A percentile compares a stretch with the other conserved stretches of the same genome.
Conservation (phyloP, 1,140 invertebrate genomes). For the Helicoverpa armigera region DNA sequence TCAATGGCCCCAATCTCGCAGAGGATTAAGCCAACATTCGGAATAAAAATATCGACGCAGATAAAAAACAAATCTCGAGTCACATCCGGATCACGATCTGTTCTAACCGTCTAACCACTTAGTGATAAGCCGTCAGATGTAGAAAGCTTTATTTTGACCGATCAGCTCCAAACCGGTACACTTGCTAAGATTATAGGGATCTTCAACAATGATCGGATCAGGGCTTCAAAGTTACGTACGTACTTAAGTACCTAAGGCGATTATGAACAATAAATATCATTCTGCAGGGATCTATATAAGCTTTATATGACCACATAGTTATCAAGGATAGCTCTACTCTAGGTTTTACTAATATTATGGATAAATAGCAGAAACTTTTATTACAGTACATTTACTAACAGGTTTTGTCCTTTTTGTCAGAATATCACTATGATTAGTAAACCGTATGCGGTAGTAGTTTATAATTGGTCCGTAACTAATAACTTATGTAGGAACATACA, state of each 20-base stretch:
- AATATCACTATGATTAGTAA: not conserved
- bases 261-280: not conserved
- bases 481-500: not conserved
- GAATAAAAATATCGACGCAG: conserved; percentile 17
- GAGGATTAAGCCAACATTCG: conserved; percentile 44
- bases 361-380: no score
- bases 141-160: conserved; percentile 15
- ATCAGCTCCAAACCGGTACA: not conserved
- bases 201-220: not conserved
- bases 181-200: not conserved
- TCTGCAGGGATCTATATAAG: no score
- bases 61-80: conserved; percentile 30
- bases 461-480: not conserved
- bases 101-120: conserved; percentile 6
- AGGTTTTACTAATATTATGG: no score
- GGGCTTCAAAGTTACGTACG: not conserved
- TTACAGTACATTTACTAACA: no score
- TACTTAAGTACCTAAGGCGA: not conserved
- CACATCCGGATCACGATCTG: conserved; percentile 39
- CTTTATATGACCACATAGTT: no score
- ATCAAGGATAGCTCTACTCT: no score
- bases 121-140: not conserved
- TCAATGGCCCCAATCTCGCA: conserved; percentile 9
- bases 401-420: no score
- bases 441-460: not conserved